phyloP scores from a whole-genome alignment of 2,888 invertebrate genomes.

The Cephus runcator region DNA sequence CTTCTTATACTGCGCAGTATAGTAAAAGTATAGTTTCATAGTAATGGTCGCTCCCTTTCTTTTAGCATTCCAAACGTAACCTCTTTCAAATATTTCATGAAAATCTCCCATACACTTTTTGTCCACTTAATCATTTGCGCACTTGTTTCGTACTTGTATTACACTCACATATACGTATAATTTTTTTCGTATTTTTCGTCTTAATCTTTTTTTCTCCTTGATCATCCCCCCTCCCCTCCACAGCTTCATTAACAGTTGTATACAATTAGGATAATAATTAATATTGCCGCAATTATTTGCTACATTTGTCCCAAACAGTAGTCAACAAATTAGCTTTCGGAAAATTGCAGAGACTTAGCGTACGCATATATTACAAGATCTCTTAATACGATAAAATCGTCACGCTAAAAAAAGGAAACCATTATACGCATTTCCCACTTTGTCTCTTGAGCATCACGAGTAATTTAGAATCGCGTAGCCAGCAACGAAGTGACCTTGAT shows the following conservation, averaged over 20 bases:
- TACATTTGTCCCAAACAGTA: constrained; percentile 44
- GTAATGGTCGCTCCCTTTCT: constrained; percentile 38
- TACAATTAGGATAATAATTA: constrained; percentile 55
- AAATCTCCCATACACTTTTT: too few species aligned
- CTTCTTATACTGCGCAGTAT: constrained; percentile 31
- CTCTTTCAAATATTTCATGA: too few species aligned
- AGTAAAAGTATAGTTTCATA: constrained; percentile 21
- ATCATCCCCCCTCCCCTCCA: not conserved
- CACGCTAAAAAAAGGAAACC: not conserved
- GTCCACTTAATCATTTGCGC: too few species aligned
- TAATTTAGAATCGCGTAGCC: not conserved
- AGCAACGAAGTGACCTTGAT: too few species aligned
- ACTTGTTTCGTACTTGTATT: not conserved
- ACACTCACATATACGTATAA: constrained; percentile 6
- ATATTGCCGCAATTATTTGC: constrained; percentile 57
- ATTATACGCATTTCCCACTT: not conserved
- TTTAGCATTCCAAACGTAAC: not conserved
- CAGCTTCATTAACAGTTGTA: constrained; percentile 41
- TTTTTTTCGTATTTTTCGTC: constrained; percentile 21
- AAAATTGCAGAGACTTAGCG: constrained; percentile 22
- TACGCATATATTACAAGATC: not conserved
- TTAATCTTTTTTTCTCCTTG: constrained; percentile 1
- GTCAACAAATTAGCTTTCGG: constrained; percentile 41
- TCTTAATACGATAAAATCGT: not conserved
- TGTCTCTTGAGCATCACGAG: constrained; percentile 4